Base-by-base conservation (phyloP, 2,113 vertebrate genomes). In the Orientallactaga bullata region DNA sequence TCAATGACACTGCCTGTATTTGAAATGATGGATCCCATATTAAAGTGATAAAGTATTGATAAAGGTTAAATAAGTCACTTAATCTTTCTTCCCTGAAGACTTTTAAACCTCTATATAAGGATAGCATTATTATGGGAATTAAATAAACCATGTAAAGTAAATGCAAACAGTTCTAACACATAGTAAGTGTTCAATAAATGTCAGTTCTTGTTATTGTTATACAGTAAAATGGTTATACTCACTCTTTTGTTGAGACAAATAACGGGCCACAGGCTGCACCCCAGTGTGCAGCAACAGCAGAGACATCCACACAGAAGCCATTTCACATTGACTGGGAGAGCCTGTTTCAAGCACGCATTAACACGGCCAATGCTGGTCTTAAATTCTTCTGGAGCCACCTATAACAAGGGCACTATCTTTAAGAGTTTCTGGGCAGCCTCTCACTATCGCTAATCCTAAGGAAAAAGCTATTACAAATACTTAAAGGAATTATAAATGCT, bases 341-440 rank as follows among this genome's bases (percentile, higher is more conserved):
- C 99, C 98, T 99, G 99, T 98, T 98, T 99, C 97, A 99, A 97
- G 91, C 99, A 99, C 12, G 99, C 97, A 28, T 99, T 99, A 96
- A 99, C 99, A 63, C 99, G 98, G 90, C 99, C 98, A 97, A 99
- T 99, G 95, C 99, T 99, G 96, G 98, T 99, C 98, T 99, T 99
- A 98, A 99, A 99, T 98, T 99, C 99, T 97, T 99, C 99, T 11
- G 99, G 99, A n/a, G 99, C 99, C 95, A 99, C 99, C 99, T 99
- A 96, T 55, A 98, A 98, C 0, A 97, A 32, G 96, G 95, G 77
- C 5, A 61, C 20, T 95, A 81, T 30, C 76, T 95, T 97, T 88
- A 98, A 91, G 26, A 86, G 39, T 83, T 83, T 95, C 78, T 66
- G 69, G 35, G 78, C 15, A 87, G 55, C 3, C 85, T 82, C 88